These are phyloP conservation scores for Theropithecus gelada DNA, from an alignment of 2,113 vertebrate species.

Conservation along the genomic window DNA sequence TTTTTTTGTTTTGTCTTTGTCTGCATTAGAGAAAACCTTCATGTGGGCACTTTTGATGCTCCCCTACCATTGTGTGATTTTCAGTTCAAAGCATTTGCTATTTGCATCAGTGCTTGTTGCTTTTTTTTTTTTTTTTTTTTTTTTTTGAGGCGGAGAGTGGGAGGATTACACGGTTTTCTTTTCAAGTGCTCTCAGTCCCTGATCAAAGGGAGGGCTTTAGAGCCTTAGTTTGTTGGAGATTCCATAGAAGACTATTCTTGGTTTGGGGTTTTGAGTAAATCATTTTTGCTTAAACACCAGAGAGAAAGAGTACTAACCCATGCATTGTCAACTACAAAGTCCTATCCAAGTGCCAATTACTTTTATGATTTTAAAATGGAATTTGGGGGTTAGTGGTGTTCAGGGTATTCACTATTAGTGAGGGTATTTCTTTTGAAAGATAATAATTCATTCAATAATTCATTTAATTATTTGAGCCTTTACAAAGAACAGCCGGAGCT, in stretches of 20 bases:
- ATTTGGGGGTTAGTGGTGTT: neutral
- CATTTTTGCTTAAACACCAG: constrained; percentile 52
- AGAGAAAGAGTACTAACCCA: neutral
- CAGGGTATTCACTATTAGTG: neutral
- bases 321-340: neutral
- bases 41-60: constrained; percentile 40
- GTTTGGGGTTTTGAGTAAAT: constrained; percentile 56
- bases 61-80: constrained; percentile 25
- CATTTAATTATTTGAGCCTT: neutral
- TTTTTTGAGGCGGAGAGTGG: neutral
- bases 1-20: constrained; percentile 67
- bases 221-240: constrained; percentile 61
- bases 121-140: constrained; percentile 28
- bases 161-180: constrained; percentile 68
- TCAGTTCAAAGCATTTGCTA: constrained; percentile 27
- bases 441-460: constrained; percentile 23
- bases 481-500: neutral
- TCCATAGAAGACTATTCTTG: constrained; percentile 49
- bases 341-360: neutral
- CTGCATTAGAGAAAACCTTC: constrained; percentile 69
- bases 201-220: constrained; percentile 74
- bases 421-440: constrained; percentile 38
- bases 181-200: constrained; percentile 62
- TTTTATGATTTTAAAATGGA: constrained; percentile 45
- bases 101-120: constrained; percentile 45